Base-by-base conservation (phyloP, 2,113 vertebrate genomes). In the Notothenia coriiceps region DNA sequence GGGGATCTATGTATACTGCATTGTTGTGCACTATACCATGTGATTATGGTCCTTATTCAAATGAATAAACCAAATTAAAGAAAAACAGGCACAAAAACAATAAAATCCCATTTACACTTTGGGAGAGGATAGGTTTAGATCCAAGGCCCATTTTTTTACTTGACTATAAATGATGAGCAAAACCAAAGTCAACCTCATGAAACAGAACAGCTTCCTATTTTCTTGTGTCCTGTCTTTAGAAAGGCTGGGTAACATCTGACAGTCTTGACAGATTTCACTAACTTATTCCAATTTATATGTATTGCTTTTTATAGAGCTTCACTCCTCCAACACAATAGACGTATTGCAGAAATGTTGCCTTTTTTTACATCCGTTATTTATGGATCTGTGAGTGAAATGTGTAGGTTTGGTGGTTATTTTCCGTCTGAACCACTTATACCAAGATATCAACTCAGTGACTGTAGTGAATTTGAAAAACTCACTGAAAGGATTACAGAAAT, bases 351-450 rank as follows among this genome's bases (percentile, higher is more conserved):
- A 17, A 33, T 8, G 0, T 4, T 4, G 11, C 29, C 40, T 3
- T 55, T 20, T 59, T 50, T 52, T 55, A 14, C 6, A 2, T 63
- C 11, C 6, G 7, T 40, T 40, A 6, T 33, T 61, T 33, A 61
- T 57, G 18, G 29, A 51, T 6, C 40, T 66, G 29, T 69, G 20
- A 70, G n/a, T 60, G 47, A 69, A 73, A 25, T 33, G 15, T 15
- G 40, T 22, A 40, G 25, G 62, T 13, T 54, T 77, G 54, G 1
- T 35, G 3, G 4, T 60, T 52, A 12, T 18, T 49, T 55, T 78
- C n/a, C 62, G 29, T 65, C 52, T 46, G 17, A 47, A 22, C 70
- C 43, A 20, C 49, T 54, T 12, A 73, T 54, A 51, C 57, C 59
- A 2, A 65, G 35, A 25, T 4, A 20, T 56, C 3, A 70, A 29